phyloP scores from a whole-genome alignment of 2,797 vertebrate genomes.

The Eulemur albifrons region DNA sequence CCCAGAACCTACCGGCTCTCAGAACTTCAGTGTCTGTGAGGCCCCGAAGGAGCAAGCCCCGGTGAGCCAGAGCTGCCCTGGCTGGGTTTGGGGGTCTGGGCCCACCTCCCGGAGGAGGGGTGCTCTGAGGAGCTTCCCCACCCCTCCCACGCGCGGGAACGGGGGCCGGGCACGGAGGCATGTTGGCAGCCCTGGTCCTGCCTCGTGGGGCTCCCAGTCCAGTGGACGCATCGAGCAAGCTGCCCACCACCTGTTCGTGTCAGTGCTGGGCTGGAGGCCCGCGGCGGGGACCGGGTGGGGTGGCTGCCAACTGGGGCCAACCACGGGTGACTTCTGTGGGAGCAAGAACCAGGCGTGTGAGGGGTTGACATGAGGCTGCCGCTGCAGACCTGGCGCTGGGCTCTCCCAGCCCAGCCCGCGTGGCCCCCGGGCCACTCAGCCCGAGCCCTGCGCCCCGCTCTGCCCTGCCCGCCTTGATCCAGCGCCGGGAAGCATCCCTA shows the following conservation, averaged over 20 bases:
- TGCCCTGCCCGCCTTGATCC: not conserved
- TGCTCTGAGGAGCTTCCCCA: not conserved
- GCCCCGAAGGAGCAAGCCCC: fast-evolving
- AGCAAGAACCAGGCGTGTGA: not conserved
- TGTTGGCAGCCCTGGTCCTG: not conserved
- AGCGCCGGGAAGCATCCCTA: not conserved
- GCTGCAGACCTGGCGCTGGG: not conserved
- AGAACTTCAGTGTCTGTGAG: not conserved
- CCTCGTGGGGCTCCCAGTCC: not conserved
- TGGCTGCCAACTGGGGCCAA: not conserved
- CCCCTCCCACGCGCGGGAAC: not conserved
- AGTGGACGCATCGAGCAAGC: not conserved
- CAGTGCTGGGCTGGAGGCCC: not conserved
- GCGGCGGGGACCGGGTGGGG: not conserved
- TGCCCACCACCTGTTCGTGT: not conserved
- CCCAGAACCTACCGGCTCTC: not conserved
- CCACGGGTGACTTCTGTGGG: not conserved
- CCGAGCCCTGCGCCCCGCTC: not conserved
- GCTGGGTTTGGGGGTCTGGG: not conserved
- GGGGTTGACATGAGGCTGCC: fast-evolving
- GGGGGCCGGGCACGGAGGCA: not conserved
- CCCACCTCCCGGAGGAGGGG: not conserved
- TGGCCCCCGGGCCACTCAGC: not conserved
- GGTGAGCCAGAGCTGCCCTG: not conserved
- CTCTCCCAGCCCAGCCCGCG: not conserved